These are phyloP conservation scores for Pseudomyrmex concolor DNA, from an alignment of 1,140 invertebrate species.

Conservation along the genomic window DNA sequence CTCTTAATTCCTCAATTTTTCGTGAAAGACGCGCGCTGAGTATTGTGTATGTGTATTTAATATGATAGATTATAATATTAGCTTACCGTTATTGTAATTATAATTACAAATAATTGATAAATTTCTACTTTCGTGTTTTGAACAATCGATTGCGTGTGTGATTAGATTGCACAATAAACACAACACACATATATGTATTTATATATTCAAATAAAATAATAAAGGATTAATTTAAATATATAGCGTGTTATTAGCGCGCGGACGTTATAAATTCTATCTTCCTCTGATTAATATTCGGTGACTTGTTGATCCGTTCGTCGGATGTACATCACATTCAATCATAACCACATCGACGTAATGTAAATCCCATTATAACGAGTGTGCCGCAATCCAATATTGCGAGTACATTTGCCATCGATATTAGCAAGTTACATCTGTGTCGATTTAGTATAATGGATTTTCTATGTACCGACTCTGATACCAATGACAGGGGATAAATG, in stretches of 20 bases:
- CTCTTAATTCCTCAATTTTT: too few species aligned
- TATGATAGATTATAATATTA: constrained; percentile 5
- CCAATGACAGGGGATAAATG: constrained; percentile 40
- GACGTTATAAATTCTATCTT: constrained; percentile 62
- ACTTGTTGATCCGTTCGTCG: constrained; percentile 67
- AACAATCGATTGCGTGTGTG: constrained; percentile 24
- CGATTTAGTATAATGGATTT: constrained; percentile 66
- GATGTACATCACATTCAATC: constrained; percentile 57
- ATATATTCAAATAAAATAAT: constrained; percentile 41
- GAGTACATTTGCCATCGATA: constrained; percentile 50
- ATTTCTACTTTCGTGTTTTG: background rate
- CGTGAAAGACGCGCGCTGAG: too few species aligned
- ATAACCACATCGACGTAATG: constrained; percentile 52
- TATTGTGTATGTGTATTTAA: too few species aligned
- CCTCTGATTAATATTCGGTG: constrained; percentile 66
- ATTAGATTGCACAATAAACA: constrained; percentile 43
- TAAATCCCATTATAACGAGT: constrained; percentile 66
- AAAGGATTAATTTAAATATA: constrained; percentile 66
- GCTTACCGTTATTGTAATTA: background rate
- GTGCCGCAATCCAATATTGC: constrained; percentile 46
- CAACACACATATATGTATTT: background rate
- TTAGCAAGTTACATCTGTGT: constrained; percentile 58
- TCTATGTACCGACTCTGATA: constrained; percentile 48
- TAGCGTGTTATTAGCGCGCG: constrained; percentile 35
- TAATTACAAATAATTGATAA: constrained; percentile 22